phyloP scores from a whole-genome alignment of 2,888 invertebrate species.

The Uloborus plumipes region DNA sequence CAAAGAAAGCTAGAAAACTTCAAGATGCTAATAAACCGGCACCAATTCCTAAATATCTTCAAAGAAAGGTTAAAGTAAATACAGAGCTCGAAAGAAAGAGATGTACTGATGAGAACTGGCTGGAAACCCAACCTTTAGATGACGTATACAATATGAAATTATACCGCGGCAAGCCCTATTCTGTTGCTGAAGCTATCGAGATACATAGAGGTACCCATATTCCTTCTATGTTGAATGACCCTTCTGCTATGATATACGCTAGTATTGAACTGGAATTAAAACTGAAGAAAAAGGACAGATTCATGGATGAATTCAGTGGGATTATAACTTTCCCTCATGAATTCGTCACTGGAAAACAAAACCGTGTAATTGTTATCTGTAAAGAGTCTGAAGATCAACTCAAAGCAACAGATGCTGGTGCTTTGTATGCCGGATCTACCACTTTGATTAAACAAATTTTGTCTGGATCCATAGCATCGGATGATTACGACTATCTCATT shows the following conservation, averaged over 20 bases:
- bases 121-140: conserved; percentile 74
- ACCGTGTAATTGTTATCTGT: conserved; percentile 82
- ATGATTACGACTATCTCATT: conserved; percentile 81
- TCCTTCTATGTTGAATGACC: conserved; percentile 84
- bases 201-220: conserved; percentile 86
- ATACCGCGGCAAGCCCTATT: conserved; percentile 77
- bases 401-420: conserved; percentile 80
- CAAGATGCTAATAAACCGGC: conserved; percentile 24
- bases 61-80: conserved; percentile 26
- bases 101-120: conserved; percentile 54
- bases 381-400: conserved; percentile 76
- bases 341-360: conserved; percentile 80
- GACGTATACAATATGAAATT: conserved; percentile 77
- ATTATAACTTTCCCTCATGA: conserved; percentile 79
- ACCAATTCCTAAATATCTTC: conserved; percentile 45
- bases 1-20: conserved; percentile 34
- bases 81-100: conserved; percentile 27
- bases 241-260: conserved; percentile 80
- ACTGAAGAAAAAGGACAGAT: conserved; percentile 79
- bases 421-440: conserved; percentile 79
- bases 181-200: conserved; percentile 82
- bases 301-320: conserved; percentile 79
- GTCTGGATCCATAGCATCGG: conserved; percentile 69
- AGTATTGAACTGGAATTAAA: conserved; percentile 86
- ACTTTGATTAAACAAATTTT: conserved; percentile 82